Percentiles rank a stretch among this genome's conserved stretches.
Conservation (phyloP, 2,888 invertebrate species). For the Nemapogon koenigi region DNA sequence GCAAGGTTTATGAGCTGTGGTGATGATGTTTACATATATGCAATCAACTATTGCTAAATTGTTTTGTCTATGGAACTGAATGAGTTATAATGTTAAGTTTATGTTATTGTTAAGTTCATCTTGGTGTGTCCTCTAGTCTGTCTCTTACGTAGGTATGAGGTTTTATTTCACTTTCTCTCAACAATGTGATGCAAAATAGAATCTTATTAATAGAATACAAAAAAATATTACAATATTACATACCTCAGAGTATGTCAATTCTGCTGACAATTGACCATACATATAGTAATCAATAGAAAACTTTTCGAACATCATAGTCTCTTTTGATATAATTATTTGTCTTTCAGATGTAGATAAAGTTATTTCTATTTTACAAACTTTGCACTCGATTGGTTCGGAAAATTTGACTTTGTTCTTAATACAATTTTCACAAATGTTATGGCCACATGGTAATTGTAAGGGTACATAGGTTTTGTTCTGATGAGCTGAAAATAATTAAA, state of each 20-base stretch:
- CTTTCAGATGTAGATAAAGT: slow-evolving; percentile 23
- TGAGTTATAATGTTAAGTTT: too few relatives aligned
- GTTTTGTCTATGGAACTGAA: too few relatives aligned
- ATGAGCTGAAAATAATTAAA: too few relatives aligned
- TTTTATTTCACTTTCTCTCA: too few relatives aligned
- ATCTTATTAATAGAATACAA: not conserved
- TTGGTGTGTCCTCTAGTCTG: too few relatives aligned
- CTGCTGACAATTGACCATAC: slow-evolving; percentile 40
- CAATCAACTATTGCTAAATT: too few relatives aligned
- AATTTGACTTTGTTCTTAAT: slow-evolving; percentile 39
- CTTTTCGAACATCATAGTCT: slow-evolving; percentile 25
- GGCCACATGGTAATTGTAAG: slow-evolving; percentile 70
- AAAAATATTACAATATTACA: slow-evolving; percentile 7
- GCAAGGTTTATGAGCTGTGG: too few relatives aligned
- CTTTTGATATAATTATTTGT: slow-evolving; percentile 23
- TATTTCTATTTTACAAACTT: slow-evolving; percentile 44
- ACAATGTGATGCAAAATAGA: too few relatives aligned
- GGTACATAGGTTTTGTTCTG: slow-evolving; percentile 61
- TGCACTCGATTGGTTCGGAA: slow-evolving; percentile 51
- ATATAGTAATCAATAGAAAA: slow-evolving; percentile 43
- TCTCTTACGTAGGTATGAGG: too few relatives aligned
- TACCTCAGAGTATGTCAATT: slow-evolving; percentile 34
- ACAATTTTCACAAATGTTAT: slow-evolving; percentile 73
- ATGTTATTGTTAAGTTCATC: too few relatives aligned
- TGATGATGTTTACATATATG: too few relatives aligned